Percentiles rank a stretch among this genome's conserved stretches.
Conservation (phyloP, 2,113 vertebrate species). For the Campylomormyrus numenius region DNA sequence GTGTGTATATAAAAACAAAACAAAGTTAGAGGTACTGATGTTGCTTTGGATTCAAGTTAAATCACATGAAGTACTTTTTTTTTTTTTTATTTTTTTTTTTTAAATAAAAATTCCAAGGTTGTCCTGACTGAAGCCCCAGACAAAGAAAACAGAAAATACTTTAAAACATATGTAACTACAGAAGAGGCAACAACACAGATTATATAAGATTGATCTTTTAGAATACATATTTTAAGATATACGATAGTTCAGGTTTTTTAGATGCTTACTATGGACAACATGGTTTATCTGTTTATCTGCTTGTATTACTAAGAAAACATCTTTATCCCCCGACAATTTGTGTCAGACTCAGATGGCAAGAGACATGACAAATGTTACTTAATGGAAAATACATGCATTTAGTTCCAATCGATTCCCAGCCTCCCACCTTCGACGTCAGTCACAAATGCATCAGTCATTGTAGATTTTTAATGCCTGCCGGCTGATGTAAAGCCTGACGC, state of each 20-base stretch:
- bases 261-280: not conserved
- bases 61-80: not conserved
- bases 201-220: not conserved
- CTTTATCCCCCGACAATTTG: not conserved
- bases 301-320: not conserved
- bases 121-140: not conserved
- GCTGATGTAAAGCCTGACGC: not conserved
- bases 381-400: not conserved
- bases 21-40: not conserved
- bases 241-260: not conserved
- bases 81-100: not conserved
- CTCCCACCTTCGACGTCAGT: not conserved
- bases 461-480: not conserved
- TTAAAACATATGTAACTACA: not conserved
- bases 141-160: not conserved
- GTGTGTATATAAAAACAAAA: not conserved
- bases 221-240: not conserved
- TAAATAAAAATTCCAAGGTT: not conserved
- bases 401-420: not conserved
- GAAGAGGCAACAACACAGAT: not conserved
- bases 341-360: not conserved
- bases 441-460: constrained; percentile 4
- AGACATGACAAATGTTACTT: not conserved
- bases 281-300: not conserved
- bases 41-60: not conserved